phyloP scores from a whole-genome alignment of 2,113 vertebrate species.

The Plecotus auritus region DNA sequence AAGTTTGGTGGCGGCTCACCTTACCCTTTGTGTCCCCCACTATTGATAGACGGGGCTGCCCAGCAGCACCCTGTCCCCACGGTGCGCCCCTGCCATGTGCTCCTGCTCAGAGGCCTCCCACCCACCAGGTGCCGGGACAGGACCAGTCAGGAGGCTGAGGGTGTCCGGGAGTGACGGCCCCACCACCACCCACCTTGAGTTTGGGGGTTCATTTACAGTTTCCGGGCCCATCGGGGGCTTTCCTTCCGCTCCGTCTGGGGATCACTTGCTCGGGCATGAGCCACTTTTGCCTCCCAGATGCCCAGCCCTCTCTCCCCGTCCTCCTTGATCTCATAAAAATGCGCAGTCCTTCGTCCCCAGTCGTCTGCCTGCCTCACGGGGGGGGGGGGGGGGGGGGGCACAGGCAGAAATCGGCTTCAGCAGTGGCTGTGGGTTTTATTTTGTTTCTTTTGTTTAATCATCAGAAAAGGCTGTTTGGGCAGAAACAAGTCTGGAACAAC shows the following conservation, averaged over 20 bases:
- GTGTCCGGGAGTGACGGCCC: accelerated
- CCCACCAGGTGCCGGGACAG: not conserved
- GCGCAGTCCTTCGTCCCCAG: not conserved
- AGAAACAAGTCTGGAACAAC: not conserved
- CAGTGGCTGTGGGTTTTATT: not conserved
- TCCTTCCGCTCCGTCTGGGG: not conserved
- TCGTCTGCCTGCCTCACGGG: too few relatives aligned
- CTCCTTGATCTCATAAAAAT: not conserved
- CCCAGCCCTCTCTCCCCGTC: not conserved
- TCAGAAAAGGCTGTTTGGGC: not conserved
- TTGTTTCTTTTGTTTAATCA: not conserved
- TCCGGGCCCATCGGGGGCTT: not conserved
- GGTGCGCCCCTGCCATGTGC: accelerated
- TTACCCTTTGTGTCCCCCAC: not conserved
- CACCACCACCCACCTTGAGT: accelerated
- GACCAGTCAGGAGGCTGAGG: not conserved
- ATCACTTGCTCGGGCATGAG: not conserved
- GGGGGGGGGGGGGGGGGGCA: too few relatives aligned
- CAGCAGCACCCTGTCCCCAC: not conserved
- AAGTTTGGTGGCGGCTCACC: not conserved
- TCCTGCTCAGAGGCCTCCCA: not conserved
- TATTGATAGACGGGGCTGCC: not conserved
- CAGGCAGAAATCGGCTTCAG: not conserved
- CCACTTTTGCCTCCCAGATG: not conserved
- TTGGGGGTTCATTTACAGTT: not conserved